Evolutionary conservation across 30 jellyfish, hydroid and myxozoan genomes (phyloP).

Genomic region (Pseudorhiza aurosa): DNA sequence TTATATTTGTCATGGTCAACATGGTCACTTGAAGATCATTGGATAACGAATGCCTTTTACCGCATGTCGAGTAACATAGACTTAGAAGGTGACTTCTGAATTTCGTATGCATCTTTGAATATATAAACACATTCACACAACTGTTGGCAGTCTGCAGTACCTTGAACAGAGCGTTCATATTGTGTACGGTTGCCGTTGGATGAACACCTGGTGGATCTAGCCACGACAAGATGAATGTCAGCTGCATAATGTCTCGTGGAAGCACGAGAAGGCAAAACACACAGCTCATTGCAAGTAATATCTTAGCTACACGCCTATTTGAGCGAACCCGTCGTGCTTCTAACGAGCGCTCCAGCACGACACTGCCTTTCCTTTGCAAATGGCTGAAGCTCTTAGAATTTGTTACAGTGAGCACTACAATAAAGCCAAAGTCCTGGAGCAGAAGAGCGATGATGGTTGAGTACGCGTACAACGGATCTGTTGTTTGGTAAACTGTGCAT

Average conservation of each 20-base stretch:
- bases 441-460: conserved; percentile 62
- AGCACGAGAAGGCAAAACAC: conserved; percentile 78
- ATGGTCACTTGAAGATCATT: background rate
- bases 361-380: conserved; percentile 36
- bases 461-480: conserved; percentile 44
- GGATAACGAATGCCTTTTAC: background rate
- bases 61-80: background rate
- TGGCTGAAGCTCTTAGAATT: conserved; percentile 47
- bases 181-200: conserved; percentile 24
- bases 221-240: conserved; percentile 74
- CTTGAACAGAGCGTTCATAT: conserved; percentile 67
- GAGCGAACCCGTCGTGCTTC: conserved; percentile 53
- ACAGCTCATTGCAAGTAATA: conserved; percentile 72
- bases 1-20: background rate
- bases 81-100: conserved; percentile 43
- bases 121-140: conserved; percentile 88
- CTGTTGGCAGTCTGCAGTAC: conserved; percentile 90
- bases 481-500: conserved; percentile 35
- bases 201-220: conserved; percentile 58
- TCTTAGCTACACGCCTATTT: conserved; percentile 63
- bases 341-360: conserved; percentile 26
- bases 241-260: conserved; percentile 87
- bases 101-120: conserved; percentile 81
- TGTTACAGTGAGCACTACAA: conserved; percentile 65
- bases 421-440: conserved; percentile 69